phyloP scores from a whole-genome alignment of 2,113 vertebrate genomes.

The Tyto alba region DNA sequence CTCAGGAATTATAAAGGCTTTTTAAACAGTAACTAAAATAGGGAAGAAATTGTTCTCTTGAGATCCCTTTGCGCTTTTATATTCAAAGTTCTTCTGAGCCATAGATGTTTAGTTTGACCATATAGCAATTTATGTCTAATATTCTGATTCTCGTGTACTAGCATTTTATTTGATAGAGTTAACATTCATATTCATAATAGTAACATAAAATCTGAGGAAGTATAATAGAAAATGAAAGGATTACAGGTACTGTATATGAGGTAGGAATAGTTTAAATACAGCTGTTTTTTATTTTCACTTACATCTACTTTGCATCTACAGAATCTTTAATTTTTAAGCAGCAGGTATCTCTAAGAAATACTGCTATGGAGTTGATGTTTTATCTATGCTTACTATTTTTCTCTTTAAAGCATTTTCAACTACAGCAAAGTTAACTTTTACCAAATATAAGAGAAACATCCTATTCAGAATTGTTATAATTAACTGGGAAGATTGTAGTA shows the following conservation, averaged over 20 bases:
- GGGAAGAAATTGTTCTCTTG: background rate
- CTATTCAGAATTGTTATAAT: background rate
- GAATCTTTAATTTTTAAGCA: background rate
- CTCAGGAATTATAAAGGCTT: background rate
- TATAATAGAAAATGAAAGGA: background rate
- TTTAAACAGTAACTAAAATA: background rate
- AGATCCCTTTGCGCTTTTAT: background rate
- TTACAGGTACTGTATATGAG: background rate
- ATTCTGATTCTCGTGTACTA: background rate
- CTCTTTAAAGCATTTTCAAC: background rate
- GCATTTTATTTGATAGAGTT: background rate
- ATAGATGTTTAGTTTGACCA: background rate
- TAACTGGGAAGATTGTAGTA: background rate
- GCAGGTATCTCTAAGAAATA: background rate
- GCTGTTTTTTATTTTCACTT: accelerated
- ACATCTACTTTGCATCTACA: background rate
- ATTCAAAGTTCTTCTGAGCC: background rate
- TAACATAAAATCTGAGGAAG: background rate
- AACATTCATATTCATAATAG: background rate
- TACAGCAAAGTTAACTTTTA: background rate
- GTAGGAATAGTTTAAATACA: background rate
- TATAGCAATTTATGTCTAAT: background rate
- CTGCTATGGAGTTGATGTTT: background rate
- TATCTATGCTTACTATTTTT: background rate
- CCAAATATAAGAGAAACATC: background rate